Conservation (phyloP, 1,140 invertebrate species). For the Palaemon carinicauda region DNA sequence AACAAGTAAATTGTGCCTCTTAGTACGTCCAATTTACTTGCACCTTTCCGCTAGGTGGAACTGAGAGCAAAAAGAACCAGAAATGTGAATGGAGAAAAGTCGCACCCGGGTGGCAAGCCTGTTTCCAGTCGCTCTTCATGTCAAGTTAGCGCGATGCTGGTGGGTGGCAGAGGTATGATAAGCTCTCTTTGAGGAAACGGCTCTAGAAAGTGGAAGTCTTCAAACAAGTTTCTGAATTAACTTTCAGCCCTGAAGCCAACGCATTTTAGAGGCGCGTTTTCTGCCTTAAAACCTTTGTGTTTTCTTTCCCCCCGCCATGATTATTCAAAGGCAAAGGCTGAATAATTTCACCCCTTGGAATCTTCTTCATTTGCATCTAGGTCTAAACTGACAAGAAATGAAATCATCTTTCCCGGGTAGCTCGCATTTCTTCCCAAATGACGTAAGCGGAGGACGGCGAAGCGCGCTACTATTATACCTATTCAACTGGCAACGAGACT, state of each 20-base stretch:
- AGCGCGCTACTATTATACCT: too few relatives aligned
- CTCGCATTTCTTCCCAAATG: too few relatives aligned
- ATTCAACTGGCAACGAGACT: too few relatives aligned
- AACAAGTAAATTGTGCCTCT: too few relatives aligned
- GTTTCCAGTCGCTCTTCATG: slow-evolving; percentile 48
- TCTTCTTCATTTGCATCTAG: too few relatives aligned
- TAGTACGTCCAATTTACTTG: too few relatives aligned
- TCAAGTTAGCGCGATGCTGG: slow-evolving; percentile 50
- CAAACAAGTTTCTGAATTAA: slow-evolving; percentile 41
- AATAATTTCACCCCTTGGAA: too few relatives aligned
- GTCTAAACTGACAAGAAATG: too few relatives aligned
- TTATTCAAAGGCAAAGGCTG: background rate
- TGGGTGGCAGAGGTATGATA: slow-evolving; percentile 43
- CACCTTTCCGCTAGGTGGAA: background rate
- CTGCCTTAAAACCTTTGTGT: background rate
- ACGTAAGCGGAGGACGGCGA: too few relatives aligned
- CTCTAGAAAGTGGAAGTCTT: background rate
- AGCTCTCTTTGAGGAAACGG: background rate
- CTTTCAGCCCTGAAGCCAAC: background rate
- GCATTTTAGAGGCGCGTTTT: too few relatives aligned
- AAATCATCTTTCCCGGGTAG: too few relatives aligned
- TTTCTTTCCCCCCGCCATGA: background rate
- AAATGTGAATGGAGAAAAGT: background rate
- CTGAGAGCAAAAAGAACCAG: background rate
- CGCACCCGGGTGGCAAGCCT: background rate